Base-by-base conservation (phyloP, 2,113 vertebrate species). In the Nyctibius bracteatus region DNA sequence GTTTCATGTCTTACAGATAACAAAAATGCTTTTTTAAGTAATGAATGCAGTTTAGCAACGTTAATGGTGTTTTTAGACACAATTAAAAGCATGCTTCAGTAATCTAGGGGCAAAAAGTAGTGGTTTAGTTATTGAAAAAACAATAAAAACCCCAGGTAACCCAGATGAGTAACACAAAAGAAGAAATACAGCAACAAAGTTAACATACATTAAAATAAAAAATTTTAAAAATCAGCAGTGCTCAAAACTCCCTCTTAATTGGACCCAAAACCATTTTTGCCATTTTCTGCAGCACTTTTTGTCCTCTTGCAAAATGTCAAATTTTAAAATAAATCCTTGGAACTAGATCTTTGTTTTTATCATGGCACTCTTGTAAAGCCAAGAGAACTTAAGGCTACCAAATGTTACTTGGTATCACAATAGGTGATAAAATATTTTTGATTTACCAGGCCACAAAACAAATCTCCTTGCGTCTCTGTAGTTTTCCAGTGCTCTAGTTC, bases 1-100 rank as follows among this genome's bases (percentile, higher is more conserved):
- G 30, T 2, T 51, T 44, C 7, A 0, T 39, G 35, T 8, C 79
- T 39, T 54, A 7, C 9, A 52, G 27, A 2, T 6, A 25, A 12
- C 4, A 33, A 25, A 82, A 55, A 2, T 7, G 5, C 57, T 27
- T 9, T 2, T 44, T 81, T 9, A 9, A 67, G 12, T 23, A 4
- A 3, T 37, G 28, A 27, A 4, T 18, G 58, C 39, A 49, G 31
- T 41, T 91, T 18, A 21, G 46, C 59, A 20, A 3, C 13, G 37
- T 12, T 74, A 30, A 0, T 9, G 46, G 10, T 25, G 43, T 3
- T 24, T 73, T 89, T 63, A 75, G 51, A 33, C 27, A 8, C 39
- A 33, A 6, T 23, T 78, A 22, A 54, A 33, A 39, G 14, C 2
- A 4, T 28, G 8, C 17, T 46, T 89, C 16, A 11, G 44, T 54